Conservation (phyloP, 1,140 invertebrate genomes). For the Spodoptera litura region DNA sequence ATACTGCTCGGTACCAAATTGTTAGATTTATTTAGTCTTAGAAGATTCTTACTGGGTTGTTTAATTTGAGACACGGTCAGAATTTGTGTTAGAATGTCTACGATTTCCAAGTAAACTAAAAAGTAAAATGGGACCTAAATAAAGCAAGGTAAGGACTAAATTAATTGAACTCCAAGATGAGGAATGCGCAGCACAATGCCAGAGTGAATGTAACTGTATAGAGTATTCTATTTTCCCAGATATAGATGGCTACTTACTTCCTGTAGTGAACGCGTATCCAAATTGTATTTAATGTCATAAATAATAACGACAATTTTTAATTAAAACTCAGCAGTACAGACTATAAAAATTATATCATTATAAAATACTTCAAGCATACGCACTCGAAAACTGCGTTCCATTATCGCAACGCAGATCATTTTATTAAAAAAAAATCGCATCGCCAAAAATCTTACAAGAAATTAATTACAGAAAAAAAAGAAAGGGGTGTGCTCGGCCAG, state of each 20-base stretch:
- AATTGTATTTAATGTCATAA: too few relatives aligned
- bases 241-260: too few relatives aligned
- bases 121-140: constrained; percentile 2
- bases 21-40: constrained; percentile 76
- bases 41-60: constrained; percentile 68
- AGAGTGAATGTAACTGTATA: constrained; percentile 14
- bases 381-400: constrained; percentile 21
- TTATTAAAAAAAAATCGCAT: constrained; percentile 58
- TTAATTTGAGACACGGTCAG: constrained; percentile 7
- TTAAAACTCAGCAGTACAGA: background rate
- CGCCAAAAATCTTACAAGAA: constrained; percentile 80
- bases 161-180: constrained; percentile 26
- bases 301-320: too few relatives aligned
- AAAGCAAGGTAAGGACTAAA: constrained; percentile 27
- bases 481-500: constrained; percentile 78
- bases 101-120: constrained; percentile 1
- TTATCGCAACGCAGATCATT: constrained; percentile 37
- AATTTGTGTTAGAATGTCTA: constrained; percentile 31
- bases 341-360: constrained; percentile 27
- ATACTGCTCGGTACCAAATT: constrained; percentile 70
- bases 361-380: constrained; percentile 2
- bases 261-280: too few relatives aligned
- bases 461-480: constrained; percentile 82
- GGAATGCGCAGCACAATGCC: background rate
- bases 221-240: background rate